Conservation (phyloP, 2,797 vertebrate genomes). For the Buceros bicornis region DNA sequence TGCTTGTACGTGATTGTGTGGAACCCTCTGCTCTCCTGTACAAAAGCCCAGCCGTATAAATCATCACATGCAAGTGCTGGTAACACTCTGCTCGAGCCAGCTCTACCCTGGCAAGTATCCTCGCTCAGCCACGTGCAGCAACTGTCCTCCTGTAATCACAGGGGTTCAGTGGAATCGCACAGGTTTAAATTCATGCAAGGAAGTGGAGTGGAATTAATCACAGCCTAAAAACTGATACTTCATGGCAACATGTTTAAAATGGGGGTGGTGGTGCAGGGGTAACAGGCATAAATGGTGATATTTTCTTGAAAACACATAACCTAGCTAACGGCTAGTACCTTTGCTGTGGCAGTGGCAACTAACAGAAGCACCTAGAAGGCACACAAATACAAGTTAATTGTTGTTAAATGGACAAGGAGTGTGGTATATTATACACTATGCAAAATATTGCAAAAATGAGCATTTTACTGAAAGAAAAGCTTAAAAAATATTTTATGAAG, state of each 20-base stretch:
- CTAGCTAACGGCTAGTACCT: neutral
- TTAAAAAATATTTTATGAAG: neutral
- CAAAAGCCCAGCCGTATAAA: neutral
- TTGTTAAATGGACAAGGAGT: neutral
- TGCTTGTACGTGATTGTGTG: accelerated
- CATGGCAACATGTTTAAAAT: neutral
- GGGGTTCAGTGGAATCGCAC: neutral
- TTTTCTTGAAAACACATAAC: neutral
- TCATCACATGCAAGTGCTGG: too few relatives aligned
- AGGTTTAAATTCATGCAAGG: neutral
- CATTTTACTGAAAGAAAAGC: neutral
- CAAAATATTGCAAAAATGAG: neutral
- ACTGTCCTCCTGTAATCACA: neutral
- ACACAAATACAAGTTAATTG: neutral
- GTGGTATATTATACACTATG: neutral
- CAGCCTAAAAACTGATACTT: neutral
- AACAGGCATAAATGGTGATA: neutral
- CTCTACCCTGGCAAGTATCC: neutral
- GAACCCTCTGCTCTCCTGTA: neutral
- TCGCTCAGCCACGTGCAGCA: neutral
- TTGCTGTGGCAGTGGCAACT: neutral
- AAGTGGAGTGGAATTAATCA: neutral
- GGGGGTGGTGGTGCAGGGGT: neutral
- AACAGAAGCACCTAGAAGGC: neutral
- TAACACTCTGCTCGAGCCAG: neutral